A percentile compares a stretch with the other conserved stretches of the same genome.
phyloP scores from a whole-genome alignment of 2,888 invertebrate species.

The Parasteatoda lunata region DNA sequence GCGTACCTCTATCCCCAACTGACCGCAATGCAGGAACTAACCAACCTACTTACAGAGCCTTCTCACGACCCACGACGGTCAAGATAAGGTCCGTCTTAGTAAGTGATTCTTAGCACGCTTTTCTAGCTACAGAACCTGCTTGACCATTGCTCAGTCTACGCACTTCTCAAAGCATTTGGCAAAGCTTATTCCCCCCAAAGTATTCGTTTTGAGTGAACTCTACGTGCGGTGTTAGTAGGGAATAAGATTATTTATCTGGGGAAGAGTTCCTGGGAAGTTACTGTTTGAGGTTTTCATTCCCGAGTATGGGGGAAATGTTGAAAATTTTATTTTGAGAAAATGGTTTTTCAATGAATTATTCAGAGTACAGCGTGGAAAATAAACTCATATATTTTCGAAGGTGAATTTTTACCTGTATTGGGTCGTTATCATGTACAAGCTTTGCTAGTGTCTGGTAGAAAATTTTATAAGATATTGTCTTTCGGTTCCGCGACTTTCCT shows the following conservation, averaged over 20 bases:
- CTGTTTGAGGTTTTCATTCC: neutral
- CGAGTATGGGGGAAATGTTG: neutral
- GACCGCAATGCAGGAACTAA: constrained; percentile 14
- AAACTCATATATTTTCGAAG: neutral
- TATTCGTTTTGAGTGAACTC: constrained; percentile 12
- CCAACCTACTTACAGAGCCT: constrained; percentile 14
- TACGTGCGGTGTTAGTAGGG: constrained; percentile 25
- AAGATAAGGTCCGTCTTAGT: constrained; percentile 44
- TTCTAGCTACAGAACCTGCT: constrained; percentile 5
- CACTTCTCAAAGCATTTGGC: neutral
- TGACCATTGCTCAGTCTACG: constrained; percentile 29
- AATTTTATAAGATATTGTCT: too few relatives aligned
- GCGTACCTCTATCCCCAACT: neutral
- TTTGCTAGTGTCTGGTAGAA: too few relatives aligned
- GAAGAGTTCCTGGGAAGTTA: neutral
- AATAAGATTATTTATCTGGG: constrained; percentile 20
- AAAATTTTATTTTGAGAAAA: neutral
- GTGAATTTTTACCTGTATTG: too few relatives aligned
- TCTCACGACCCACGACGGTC: constrained; percentile 53
- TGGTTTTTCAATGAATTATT: neutral
- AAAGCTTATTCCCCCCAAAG: constrained; percentile 1
- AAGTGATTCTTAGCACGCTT: constrained; percentile 56
- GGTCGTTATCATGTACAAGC: too few relatives aligned
- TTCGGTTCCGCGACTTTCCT: too few relatives aligned
- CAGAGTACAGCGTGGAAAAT: neutral